Evolutionary conservation across 2,113 vertebrate genomes (phyloP).

Genomic region (Dissostichus mawsoni): DNA sequence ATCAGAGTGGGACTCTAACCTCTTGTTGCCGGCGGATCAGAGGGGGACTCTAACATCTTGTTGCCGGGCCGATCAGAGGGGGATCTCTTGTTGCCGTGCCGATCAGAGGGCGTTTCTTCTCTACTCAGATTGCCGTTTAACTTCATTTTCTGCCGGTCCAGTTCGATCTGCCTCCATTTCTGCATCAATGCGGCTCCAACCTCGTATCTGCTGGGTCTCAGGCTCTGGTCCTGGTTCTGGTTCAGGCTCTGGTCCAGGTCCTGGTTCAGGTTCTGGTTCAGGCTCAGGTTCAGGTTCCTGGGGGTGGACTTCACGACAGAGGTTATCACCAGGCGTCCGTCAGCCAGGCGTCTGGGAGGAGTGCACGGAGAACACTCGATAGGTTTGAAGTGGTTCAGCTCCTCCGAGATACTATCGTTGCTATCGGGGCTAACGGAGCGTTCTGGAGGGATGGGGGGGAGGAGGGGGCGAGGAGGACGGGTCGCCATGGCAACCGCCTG

Average conservation of each 20-base stretch:
- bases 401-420: conserved; percentile 98
- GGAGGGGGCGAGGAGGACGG: conserved; percentile 52
- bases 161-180: conserved; percentile 95
- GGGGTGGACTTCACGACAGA: conserved; percentile 94
- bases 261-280: too few species aligned
- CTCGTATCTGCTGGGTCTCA: conserved; percentile 91
- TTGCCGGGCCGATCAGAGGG: too few species aligned
- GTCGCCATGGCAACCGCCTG: conserved; percentile 81
- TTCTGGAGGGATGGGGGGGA: conserved; percentile 79
- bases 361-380: conserved; percentile 98
- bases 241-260: too few species aligned
- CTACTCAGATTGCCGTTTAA: too few species aligned
- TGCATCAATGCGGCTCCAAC: conserved; percentile 92
- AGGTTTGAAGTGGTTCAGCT: conserved; percentile 98
- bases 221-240: too few species aligned
- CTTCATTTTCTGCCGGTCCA: conserved; percentile 91
- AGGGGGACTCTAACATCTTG: too few species aligned
- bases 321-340: conserved; percentile 90
- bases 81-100: too few species aligned
- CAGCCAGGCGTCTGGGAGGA: conserved; percentile 92
- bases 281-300: conserved; percentile 85
- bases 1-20: too few species aligned
- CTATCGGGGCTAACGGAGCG: conserved; percentile 95
- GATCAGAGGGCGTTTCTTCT: too few species aligned
- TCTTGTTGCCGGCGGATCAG: too few species aligned